A percentile compares a stretch with the other conserved stretches of the same genome.
phyloP scores from a whole-genome alignment of 1,140 invertebrate genomes.

The Vanessa tameamea region DNA sequence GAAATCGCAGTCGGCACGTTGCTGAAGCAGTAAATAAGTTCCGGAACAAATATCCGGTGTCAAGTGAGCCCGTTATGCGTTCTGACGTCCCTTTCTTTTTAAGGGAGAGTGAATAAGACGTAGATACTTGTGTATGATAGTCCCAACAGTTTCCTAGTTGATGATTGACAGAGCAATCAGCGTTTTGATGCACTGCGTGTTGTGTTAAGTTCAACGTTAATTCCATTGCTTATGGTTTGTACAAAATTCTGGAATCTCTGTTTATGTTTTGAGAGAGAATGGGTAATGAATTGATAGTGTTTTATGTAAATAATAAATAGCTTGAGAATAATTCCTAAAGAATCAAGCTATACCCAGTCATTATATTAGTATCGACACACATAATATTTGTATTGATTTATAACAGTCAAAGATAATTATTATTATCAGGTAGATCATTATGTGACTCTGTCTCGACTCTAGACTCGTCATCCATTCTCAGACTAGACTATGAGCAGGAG shows the following conservation, averaged over 20 bases:
- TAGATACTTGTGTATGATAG: conserved; percentile 39
- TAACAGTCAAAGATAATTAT: no score
- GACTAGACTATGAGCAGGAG: no score
- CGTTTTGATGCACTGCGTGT: conserved; percentile 36
- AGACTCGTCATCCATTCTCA: no score
- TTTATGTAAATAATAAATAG: no score
- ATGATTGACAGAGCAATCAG: conserved; percentile 69
- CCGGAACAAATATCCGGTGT: conserved; percentile 66
- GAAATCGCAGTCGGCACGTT: conserved; percentile 54
- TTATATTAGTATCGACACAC: no score
- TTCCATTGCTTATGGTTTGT: neutral
- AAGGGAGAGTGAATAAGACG: conserved; percentile 14
- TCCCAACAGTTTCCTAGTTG: conserved; percentile 47
- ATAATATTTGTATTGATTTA: no score
- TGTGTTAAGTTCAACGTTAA: conserved; percentile 3
- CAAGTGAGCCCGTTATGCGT: conserved; percentile 50
- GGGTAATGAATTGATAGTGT: no score
- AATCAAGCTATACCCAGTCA: no score
- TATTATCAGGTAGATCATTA: no score
- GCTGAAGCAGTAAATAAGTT: conserved; percentile 65
- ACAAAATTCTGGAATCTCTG: neutral
- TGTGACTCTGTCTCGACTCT: no score
- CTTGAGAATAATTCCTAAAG: no score
- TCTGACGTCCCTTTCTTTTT: conserved; percentile 40
- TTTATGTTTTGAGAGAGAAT: neutral